phyloP scores from a whole-genome alignment of 2,888 invertebrate species.

The Aquatica leii region DNA sequence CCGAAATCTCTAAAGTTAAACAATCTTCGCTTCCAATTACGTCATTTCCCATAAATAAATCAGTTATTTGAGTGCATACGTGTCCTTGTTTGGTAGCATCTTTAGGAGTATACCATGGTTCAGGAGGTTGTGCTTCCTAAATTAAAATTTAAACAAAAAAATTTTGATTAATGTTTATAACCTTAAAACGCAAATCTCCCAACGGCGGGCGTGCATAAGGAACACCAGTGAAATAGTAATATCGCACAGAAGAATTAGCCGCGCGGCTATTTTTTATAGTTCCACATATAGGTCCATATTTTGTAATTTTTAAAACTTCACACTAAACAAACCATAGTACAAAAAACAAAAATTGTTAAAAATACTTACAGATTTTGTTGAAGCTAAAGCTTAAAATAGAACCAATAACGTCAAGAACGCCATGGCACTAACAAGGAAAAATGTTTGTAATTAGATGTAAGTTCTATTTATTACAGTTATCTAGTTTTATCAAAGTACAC shows the following conservation, averaged over 20 bases:
- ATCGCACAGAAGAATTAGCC: background rate
- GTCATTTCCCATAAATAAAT: constrained; percentile 7
- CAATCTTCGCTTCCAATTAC: constrained; percentile 30
- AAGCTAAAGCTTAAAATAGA: no score
- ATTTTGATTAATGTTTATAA: no score
- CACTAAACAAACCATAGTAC: no score
- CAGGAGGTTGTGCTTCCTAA: constrained; percentile 20
- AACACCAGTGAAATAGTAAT: background rate
- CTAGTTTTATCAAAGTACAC: no score
- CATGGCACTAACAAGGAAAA: no score
- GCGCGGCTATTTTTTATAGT: background rate
- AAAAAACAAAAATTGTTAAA: no score
- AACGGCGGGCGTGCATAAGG: constrained; percentile 45
- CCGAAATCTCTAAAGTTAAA: constrained; percentile 20
- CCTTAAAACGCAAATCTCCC: constrained; percentile 47
- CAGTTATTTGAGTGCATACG: constrained; percentile 16
- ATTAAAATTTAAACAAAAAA: background rate
- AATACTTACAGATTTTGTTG: no score
- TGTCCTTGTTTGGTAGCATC: constrained; percentile 4
- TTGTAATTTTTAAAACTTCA: background rate
- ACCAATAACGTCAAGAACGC: no score
- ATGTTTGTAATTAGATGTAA: no score
- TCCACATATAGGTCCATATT: background rate
- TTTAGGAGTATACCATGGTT: constrained; percentile 14
- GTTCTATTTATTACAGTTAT: no score